These are phyloP conservation scores for Apostichopus leukothele DNA, from an alignment of 53 echinoderm and acorn worm species.

Conservation along the genomic window DNA sequence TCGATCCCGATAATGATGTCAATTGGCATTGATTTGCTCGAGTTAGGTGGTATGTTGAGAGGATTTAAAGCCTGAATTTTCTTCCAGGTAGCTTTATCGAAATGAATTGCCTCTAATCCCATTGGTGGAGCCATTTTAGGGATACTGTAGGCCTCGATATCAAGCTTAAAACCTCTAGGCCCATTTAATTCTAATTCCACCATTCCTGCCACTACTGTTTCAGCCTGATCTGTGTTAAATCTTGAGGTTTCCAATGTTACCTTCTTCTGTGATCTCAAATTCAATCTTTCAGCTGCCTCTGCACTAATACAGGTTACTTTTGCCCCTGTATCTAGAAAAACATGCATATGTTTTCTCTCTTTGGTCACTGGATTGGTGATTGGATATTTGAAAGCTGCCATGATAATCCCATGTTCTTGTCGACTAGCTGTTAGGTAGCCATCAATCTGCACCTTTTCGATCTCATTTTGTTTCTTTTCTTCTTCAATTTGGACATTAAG, in stretches of 20 bases:
- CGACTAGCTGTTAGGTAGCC: no score
- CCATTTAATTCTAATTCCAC: constrained; percentile 6
- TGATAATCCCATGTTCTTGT: neutral
- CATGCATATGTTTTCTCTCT: neutral
- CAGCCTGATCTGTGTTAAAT: neutral
- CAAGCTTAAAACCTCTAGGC: neutral
- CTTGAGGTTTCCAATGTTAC: constrained; percentile 22
- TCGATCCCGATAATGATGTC: no score
- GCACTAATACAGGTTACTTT: constrained; percentile 11
- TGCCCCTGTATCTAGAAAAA: constrained; percentile 8
- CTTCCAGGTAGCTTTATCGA: no score
- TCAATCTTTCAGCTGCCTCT: neutral
- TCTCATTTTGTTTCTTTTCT: no score
- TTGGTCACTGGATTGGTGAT: neutral
- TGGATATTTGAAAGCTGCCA: neutral
- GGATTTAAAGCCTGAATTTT: no score
- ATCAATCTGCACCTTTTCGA: no score
- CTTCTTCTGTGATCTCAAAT: neutral
- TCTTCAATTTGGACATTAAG: no score
- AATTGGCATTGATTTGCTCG: no score
- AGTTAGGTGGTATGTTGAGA: no score
- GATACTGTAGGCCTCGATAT: neutral
- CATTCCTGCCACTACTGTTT: neutral
- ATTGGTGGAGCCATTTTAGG: constrained; percentile 6
- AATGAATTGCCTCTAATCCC: no score